Evolutionary conservation across 64 coral and sea anemone species (phyloP).

Genomic region (Dendronephthya gigantea): DNA sequence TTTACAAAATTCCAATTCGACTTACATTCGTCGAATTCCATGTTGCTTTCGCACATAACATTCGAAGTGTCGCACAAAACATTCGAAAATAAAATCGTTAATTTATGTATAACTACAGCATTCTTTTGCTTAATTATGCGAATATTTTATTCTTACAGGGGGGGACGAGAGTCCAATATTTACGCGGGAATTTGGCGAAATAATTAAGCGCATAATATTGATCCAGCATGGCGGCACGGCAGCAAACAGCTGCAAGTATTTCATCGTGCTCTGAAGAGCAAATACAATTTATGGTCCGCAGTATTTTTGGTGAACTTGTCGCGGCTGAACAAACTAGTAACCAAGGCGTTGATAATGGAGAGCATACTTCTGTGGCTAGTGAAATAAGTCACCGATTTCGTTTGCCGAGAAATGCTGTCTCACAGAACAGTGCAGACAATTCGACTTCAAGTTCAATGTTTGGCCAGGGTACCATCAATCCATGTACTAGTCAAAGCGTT

Average conservation of each 20-base stretch:
- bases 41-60: background rate
- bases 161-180: background rate
- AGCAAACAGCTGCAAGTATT: background rate
- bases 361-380: background rate
- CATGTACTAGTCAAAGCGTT: background rate
- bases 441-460: background rate
- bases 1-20: background rate
- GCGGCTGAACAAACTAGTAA: background rate
- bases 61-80: slow-evolving; percentile 1
- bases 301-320: background rate
- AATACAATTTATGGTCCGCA: background rate
- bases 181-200: background rate
- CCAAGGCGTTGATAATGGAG: background rate
- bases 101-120: background rate
- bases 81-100: background rate
- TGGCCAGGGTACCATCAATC: background rate
- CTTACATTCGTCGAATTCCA: background rate
- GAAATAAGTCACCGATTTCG: background rate
- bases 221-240: background rate
- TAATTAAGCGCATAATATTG: background rate
- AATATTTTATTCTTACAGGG: background rate
- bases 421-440: background rate
- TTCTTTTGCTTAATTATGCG: background rate
- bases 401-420: background rate
- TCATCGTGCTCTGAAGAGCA: background rate